phyloP scores from a whole-genome alignment of 30 jellyfish, hydroid and myxozoan species.

The Pelagia noctiluca region DNA sequence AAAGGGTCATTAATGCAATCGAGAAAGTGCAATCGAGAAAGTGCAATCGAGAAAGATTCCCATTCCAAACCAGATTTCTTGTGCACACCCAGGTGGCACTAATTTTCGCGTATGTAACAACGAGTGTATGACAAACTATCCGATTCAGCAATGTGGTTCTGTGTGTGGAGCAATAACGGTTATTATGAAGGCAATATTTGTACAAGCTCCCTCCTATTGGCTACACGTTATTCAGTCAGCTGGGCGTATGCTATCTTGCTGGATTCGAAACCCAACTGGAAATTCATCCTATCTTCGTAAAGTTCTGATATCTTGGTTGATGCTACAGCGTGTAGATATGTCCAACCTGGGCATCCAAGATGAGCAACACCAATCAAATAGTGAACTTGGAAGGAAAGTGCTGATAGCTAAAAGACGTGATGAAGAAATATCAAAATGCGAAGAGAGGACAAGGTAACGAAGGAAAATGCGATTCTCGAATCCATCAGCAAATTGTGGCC shows the following conservation, averaged over 20 bases:
- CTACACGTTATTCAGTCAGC: constrained; percentile 20
- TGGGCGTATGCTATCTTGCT: background rate
- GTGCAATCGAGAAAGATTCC: background rate
- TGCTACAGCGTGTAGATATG: constrained; percentile 31
- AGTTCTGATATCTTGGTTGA: constrained; percentile 32
- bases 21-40: background rate
- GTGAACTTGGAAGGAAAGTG: background rate
- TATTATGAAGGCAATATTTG: constrained; percentile 44
- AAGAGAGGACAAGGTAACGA: constrained; percentile 17
- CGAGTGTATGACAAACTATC: constrained; percentile 15
- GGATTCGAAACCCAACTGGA: constrained; percentile 35
- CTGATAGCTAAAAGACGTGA: constrained; percentile 6
- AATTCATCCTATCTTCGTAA: constrained; percentile 25
- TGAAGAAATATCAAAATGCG: constrained; percentile 8
- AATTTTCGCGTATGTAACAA: background rate
- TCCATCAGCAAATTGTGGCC: background rate
- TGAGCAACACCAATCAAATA: background rate
- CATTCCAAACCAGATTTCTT: background rate
- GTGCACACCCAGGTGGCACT: background rate
- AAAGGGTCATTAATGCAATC: constrained; percentile 12
- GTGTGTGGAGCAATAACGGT: constrained; percentile 15
- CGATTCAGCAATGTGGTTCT: constrained; percentile 34
- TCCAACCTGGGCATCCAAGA: constrained; percentile 37
- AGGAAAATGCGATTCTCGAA: background rate
- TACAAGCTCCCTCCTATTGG: constrained; percentile 31